Evolutionary conservation across 2,797 vertebrate species (phyloP), one percentile per base, ranked within the genome.

Genomic region (Sparidentex hasta): DNA sequence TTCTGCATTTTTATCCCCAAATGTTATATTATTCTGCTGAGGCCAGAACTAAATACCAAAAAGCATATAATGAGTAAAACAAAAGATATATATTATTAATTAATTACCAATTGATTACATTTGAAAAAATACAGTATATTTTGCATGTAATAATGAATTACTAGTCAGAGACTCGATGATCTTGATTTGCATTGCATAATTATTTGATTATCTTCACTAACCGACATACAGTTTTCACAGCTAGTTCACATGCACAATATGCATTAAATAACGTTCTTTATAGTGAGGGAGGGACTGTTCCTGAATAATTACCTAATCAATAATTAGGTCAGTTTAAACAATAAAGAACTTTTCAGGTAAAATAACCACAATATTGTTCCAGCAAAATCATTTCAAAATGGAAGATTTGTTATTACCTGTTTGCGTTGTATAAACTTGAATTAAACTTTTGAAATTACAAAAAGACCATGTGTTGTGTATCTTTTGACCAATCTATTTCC

Each of bases 1-100:
- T 71, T 93, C 20, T 94, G 92, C 8, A 92, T 94, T 61, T 95
- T 94, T 73, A n/a, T 82, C 2, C 94, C 94, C 7, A 94, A 94
- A 85, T 94, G 93, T 85, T 94, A 81, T 48, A 68, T 95, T 2
- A 94, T 95, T 63, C 56, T 95, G 29, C 43, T 88, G 16, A 84
- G 61, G 41, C 87, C 90, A 47, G 88, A 90, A 17, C 55, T 78
- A 41, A 92, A 93, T 38, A 90, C 80, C 11, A 92, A 87, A 71
- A 91, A 70, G 29, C 58, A 88, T 51, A 13, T 91, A 1, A 71
- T 92, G 71, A 74, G 74, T 16, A 91, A 85, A 70, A 71, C 65
- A 69, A 78, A 74, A 29, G 38, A 74, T 57, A 63, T 71, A 65
- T 18, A 76, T 11, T 55, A 5, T 11, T 55, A 11, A 46, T 38